phyloP scores from a whole-genome alignment of 2,113 vertebrate genomes.

The Pogona vitticeps region DNA sequence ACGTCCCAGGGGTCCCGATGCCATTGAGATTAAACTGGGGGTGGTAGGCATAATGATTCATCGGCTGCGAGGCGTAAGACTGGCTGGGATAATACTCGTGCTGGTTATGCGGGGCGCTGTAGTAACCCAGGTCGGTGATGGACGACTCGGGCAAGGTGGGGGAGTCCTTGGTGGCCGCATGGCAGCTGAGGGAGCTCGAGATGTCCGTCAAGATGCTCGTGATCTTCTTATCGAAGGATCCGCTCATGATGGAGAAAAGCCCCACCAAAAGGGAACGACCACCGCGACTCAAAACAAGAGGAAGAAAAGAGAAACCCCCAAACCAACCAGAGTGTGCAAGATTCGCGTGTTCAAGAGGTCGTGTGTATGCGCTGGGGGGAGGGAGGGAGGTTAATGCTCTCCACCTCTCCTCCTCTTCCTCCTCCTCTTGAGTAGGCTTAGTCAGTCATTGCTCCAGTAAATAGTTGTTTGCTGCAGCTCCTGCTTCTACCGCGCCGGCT shows the following conservation, averaged over 20 bases:
- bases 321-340: neutral
- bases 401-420: neutral
- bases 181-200: constrained; percentile 93
- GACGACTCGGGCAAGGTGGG: constrained; percentile 95
- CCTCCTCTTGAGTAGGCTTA: constrained; percentile 30
- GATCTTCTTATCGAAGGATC: constrained; percentile 95
- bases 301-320: neutral
- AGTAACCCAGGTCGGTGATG: constrained; percentile 96
- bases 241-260: constrained; percentile 83
- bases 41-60: constrained; percentile 87
- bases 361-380: neutral
- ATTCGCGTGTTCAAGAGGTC: neutral
- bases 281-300: neutral
- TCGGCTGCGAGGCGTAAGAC: constrained; percentile 82
- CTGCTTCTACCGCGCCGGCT: neutral
- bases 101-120: constrained; percentile 85
- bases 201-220: constrained; percentile 92
- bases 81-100: constrained; percentile 91
- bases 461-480: neutral
- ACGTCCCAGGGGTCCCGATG: constrained; percentile 84
- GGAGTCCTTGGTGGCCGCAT: constrained; percentile 94
- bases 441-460: neutral
- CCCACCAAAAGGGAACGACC: neutral
- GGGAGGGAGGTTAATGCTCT: neutral
- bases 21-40: constrained; percentile 92